Conservation (phyloP, 2,797 vertebrate species). For the Buphagus erythrorhynchus region DNA sequence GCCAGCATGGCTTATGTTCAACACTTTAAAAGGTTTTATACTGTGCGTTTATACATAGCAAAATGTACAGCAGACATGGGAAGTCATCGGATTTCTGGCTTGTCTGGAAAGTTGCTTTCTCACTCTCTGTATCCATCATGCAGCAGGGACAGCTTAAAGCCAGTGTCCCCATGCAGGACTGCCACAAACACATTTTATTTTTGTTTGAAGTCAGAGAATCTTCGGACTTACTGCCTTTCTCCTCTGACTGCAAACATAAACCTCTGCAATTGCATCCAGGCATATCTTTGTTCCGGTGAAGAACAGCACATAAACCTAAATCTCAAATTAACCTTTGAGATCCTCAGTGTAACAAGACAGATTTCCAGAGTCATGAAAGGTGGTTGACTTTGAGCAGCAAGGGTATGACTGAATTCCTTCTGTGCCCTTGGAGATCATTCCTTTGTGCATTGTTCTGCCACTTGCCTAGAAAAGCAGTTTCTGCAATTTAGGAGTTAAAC, state of each 20-base stretch:
- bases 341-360: background rate
- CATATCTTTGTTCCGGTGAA: background rate
- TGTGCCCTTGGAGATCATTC: background rate
- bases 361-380: background rate
- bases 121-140: background rate
- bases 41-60: background rate
- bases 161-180: background rate
- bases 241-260: background rate
- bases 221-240: background rate
- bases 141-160: background rate
- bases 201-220: background rate
- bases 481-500: background rate
- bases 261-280: background rate
- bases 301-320: background rate
- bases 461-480: background rate
- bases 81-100: background rate
- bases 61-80: background rate
- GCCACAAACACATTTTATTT: background rate
- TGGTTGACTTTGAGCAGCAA: background rate
- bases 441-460: background rate
- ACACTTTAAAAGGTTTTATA: background rate
- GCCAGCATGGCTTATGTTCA: background rate
- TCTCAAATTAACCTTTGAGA: background rate
- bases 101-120: background rate
- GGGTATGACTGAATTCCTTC: background rate